These are phyloP conservation scores for Sternarchorhynchus goeldii DNA, from an alignment of 2,797 vertebrate genomes.

Conservation along the genomic window DNA sequence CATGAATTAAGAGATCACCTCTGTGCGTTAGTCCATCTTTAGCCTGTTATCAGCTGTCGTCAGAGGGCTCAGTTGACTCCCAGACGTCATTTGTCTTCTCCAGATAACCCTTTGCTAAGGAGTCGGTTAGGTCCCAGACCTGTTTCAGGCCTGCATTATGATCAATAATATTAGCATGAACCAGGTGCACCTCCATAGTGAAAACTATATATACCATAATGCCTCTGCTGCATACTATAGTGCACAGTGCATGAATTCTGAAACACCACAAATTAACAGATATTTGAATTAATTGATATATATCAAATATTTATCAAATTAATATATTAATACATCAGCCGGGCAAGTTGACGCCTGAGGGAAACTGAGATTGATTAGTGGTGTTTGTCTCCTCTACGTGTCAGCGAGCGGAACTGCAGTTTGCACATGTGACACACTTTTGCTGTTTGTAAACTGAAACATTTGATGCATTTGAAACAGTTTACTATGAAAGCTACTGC, in stretches of 20 bases:
- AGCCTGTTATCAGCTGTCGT: background rate
- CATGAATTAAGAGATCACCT: background rate
- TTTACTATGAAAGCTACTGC: background rate
- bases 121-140: background rate
- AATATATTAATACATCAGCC: too few relatives aligned
- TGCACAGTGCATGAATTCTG: background rate
- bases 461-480: background rate
- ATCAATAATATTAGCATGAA: slow-evolving; percentile 42
- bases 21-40: background rate
- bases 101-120: slow-evolving; percentile 14
- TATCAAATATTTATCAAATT: background rate
- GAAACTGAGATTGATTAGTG: background rate
- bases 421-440: too few relatives aligned
- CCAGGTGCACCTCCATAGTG: background rate
- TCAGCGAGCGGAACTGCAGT: slow-evolving; percentile 29
- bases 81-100: slow-evolving; percentile 18
- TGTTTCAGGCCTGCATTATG: slow-evolving; percentile 6
- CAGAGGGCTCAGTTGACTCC: background rate
- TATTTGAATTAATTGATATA: background rate
- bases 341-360: background rate
- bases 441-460: background rate
- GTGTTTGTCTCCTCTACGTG: slow-evolving; percentile 45
- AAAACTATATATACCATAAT: background rate
- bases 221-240: too few relatives aligned
- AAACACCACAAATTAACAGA: background rate